Conservation (phyloP, 2,888 invertebrate genomes). For the Tetragonisca angustula region DNA sequence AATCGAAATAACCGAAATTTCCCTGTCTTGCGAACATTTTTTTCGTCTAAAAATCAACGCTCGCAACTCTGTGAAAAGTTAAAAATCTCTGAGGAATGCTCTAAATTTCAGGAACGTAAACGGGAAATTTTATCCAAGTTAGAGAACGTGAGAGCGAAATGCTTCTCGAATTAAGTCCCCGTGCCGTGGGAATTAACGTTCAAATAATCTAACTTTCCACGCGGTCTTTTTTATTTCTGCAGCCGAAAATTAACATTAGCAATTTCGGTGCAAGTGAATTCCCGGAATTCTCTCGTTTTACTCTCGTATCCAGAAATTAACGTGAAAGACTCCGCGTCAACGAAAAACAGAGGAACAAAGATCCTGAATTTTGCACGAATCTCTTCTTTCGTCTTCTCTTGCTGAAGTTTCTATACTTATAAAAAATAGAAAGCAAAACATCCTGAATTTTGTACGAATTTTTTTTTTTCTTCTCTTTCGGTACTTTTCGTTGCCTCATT, state of each 20-base stretch:
- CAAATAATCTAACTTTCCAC: not conserved
- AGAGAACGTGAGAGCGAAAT: not conserved
- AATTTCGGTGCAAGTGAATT: not conserved
- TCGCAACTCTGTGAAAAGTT: not conserved
- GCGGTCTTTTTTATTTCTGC: not conserved
- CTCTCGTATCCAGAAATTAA: not conserved
- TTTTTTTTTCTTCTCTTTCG: too few species aligned
- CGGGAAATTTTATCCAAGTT: not conserved
- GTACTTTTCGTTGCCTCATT: too few species aligned
- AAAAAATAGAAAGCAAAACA: too few species aligned
- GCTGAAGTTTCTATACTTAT: too few species aligned
- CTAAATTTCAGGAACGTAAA: not conserved
- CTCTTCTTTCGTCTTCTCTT: too few species aligned
- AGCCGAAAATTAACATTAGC: not conserved
- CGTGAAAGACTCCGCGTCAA: not conserved
- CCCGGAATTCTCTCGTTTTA: not conserved
- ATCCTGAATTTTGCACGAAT: too few species aligned
- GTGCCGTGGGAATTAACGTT: not conserved
- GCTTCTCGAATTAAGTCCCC: not conserved
- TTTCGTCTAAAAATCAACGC: not conserved
- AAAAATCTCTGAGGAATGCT: not conserved
- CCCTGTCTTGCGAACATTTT: not conserved
- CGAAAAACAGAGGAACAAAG: too few species aligned
- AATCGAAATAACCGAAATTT: not conserved
- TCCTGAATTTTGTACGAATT: too few species aligned